Base-by-base conservation (phyloP, 2,888 invertebrate species). In the Eupithecia centaureata region DNA sequence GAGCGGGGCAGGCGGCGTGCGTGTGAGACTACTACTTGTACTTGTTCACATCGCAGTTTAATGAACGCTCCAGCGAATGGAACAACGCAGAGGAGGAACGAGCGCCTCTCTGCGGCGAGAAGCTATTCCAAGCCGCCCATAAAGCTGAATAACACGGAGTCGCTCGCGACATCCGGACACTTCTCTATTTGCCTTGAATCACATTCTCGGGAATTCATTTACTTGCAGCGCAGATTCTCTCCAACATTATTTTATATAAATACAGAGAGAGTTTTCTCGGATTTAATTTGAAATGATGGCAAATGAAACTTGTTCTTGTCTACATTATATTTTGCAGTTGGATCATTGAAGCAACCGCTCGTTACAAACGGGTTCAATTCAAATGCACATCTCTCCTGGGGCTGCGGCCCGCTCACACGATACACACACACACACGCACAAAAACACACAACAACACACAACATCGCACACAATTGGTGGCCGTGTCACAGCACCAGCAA, bases 61-160 rank as follows among this genome's bases (percentile, higher is more conserved):
- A n/a, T n/a, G n/a, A n/a, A n/a, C n/a, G n/a, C n/a, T n/a, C n/a
- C n/a, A n/a, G n/a, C n/a, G n/a, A n/a, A n/a, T n/a, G n/a, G n/a
- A n/a, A n/a, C n/a, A n/a, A n/a, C n/a, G n/a, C n/a, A n/a, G n/a
- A n/a, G n/a, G n/a, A 38, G n/a, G 38, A 4, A 35, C 13, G 33
- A 35, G 33, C 33, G 35, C 35, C 35, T 5, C 35, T 38, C 61
- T 51, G 63, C 61, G 28, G 60, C 47, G 42, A 68, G 63, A 61
- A 61, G 35, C 67, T 28, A 61, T 68, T 63, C 60, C 61, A 64
- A 59, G 52, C 56, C 47, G 63, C 65, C 65, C 56, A 60, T 69
- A 65, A 69, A 69, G 59, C 62, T 54, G 47, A 65, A 68, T 65
- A 59, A 51, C 58, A 68, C 32, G 52, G 65, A 35, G 65, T 62